Base-by-base conservation (phyloP, 1,140 invertebrate species). In the Bombus confusus region DNA sequence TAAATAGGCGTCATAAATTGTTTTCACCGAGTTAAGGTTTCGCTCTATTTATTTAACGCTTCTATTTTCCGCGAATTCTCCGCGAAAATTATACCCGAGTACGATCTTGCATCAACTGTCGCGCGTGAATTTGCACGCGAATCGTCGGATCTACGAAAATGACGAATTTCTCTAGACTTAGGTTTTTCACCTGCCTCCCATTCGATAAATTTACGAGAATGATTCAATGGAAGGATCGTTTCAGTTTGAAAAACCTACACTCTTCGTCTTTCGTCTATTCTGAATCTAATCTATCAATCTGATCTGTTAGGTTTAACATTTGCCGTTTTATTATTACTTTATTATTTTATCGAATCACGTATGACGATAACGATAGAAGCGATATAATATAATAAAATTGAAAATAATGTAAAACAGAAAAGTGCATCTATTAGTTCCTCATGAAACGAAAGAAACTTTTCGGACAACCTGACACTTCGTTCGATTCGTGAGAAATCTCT, bases 181-280 rank as follows among this genome's bases (percentile, higher is more conserved):
- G 2, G n/a, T 15, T 31, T 1, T 3, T 18, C 6, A 0, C 5
- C 0, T 5, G 47, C 8, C 22, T 52, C 1, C 13, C 3, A 18
- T 15, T 31, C n/a, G n/a, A 15, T 31, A 31, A 2, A 31, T 5
- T 31, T 15, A n/a, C n/a, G n/a, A 15, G 62, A 31, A 66, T 31
- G 9, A 31, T 66, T 31, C 13, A 2, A 18, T 6, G 13, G n/a
- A 31, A 66, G n/a, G 0, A 1, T n/a, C 12, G 15, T 18, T n/a
- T 31, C 3, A 37, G 0, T 68, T 68, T 8, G 34, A 22, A 37
- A 68, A 68, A 5, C 22, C 9, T 25, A 25, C 18, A 3, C 3
- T 3, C 18, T 68, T 68, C 31, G 15, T 37, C 28, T 12, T n/a
- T 6, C 8, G 0, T 5, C 3, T 28, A 28, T 8, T 12, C 3